phyloP scores from a whole-genome alignment of 2,113 vertebrate genomes.

The Notarius lentiginosus region DNA sequence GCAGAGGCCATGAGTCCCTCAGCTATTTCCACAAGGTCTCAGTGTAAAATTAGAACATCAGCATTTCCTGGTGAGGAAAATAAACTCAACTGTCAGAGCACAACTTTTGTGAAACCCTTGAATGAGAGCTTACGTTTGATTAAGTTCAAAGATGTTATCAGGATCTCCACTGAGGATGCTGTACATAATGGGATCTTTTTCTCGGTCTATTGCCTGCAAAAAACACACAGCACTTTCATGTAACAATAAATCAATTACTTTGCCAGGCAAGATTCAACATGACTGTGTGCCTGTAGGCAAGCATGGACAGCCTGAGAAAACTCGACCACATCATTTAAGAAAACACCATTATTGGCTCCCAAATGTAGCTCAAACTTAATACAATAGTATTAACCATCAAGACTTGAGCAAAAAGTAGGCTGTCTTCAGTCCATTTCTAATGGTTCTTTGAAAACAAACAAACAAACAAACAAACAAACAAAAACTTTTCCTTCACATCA shows the following conservation, averaged over 20 bases:
- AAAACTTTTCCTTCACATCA: not conserved
- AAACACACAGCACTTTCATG: slow-evolving; percentile 49
- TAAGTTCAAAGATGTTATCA: slow-evolving; percentile 85
- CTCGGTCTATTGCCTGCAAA: slow-evolving; percentile 88
- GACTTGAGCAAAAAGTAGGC: not conserved
- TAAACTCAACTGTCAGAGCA: not conserved
- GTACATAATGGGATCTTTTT: slow-evolving; percentile 88
- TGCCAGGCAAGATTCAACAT: not conserved
- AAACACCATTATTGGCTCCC: slow-evolving; percentile 2
- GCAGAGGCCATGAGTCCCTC: not conserved
- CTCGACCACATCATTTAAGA: not conserved
- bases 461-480: too few relatives aligned
- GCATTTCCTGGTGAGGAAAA: not conserved
- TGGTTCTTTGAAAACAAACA: not conserved
- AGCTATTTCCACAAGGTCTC: not conserved
- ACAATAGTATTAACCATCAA: not conserved
- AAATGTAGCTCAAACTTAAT: slow-evolving; percentile 7
- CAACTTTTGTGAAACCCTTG: not conserved
- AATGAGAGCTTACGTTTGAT: slow-evolving; percentile 77
- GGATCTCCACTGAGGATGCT: slow-evolving; percentile 87
- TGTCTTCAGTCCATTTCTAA: not conserved
- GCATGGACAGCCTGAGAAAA: not conserved
- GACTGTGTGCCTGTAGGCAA: not conserved
- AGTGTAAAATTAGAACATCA: not conserved
- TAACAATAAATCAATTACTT: slow-evolving; percentile 40